These are phyloP conservation scores for Lasioglossum oenotherae DNA, from an alignment of 2,888 invertebrate genomes.

Conservation along the genomic window DNA sequence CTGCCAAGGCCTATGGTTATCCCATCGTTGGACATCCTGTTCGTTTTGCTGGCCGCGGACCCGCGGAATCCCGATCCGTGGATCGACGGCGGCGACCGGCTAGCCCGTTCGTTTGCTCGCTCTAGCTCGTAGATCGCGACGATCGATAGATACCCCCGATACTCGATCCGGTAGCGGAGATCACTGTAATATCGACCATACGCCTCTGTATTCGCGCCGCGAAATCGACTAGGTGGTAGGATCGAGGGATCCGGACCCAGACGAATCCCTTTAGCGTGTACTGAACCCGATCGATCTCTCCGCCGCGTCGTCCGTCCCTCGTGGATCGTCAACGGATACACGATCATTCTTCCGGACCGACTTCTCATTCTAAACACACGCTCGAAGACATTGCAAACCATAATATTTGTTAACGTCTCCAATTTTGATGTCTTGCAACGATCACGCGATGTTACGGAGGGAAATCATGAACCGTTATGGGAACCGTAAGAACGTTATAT, in stretches of 20 bases:
- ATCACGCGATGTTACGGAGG: background rate
- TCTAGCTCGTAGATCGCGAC: conserved; percentile 60
- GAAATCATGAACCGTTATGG: background rate
- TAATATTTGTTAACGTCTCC: background rate
- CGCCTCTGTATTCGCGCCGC: conserved; percentile 36
- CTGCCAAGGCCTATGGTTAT: conserved; percentile 78
- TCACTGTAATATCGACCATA: conserved; percentile 71
- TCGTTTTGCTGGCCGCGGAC: conserved; percentile 59
- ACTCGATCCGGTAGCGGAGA: conserved; percentile 67
- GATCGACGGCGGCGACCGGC: conserved; percentile 59
- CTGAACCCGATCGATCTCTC: conserved; percentile 37
- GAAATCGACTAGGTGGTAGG: conserved; percentile 10
- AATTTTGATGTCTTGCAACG: background rate
- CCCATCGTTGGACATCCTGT: conserved; percentile 65
- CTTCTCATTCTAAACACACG: background rate
- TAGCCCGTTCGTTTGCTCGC: conserved; percentile 18
- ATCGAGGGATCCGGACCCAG: conserved; percentile 27
- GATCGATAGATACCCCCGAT: conserved; percentile 65
- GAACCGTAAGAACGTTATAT: background rate
- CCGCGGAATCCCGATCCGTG: conserved; percentile 66
- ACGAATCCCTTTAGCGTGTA: conserved; percentile 40
- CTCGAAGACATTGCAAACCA: no score
- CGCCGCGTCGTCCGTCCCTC: background rate
- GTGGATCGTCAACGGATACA: background rate
- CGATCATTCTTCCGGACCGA: background rate